These are phyloP conservation scores for Orthosia incerta DNA, from an alignment of 2,888 invertebrate species.

Conservation along the genomic window DNA sequence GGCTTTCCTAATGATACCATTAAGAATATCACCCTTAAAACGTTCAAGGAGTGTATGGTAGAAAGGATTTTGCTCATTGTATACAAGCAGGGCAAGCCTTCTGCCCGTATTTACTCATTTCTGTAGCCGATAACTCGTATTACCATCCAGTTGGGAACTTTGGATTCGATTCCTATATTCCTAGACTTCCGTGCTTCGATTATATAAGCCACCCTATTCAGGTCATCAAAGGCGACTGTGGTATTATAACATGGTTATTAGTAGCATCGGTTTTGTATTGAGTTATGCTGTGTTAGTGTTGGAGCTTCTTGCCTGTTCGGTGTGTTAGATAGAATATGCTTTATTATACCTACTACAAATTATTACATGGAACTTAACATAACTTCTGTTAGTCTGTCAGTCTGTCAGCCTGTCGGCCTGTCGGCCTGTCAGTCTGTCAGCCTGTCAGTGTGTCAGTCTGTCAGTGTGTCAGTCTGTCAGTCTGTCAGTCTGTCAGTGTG, in stretches of 20 bases:
- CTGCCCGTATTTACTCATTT: neutral
- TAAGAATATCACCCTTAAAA: no score
- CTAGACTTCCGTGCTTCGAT: constrained; percentile 16
- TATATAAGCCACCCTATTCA: constrained; percentile 26
- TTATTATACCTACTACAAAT: no score
- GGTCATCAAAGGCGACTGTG: constrained; percentile 7
- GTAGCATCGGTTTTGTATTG: constrained; percentile 21
- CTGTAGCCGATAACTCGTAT: constrained; percentile 35
- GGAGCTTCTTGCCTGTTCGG: neutral
- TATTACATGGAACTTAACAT: no score
- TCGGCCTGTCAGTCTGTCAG: no score
- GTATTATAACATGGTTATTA: constrained; percentile 8
- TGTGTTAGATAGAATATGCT: neutral
- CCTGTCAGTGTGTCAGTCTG: no score
- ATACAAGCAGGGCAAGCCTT: neutral
- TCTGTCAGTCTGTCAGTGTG: no score
- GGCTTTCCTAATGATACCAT: no score
- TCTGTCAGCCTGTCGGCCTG: no score
- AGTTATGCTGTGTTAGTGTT: constrained; percentile 1
- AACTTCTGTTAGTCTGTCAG: no score
- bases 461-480: no score
- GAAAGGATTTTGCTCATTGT: neutral
- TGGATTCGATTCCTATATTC: constrained; percentile 43
- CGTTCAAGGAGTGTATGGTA: neutral
- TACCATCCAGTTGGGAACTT: constrained; percentile 50